Base-by-base conservation (phyloP, 2,113 vertebrate species). In the Zosterops hypoxanthus region DNA sequence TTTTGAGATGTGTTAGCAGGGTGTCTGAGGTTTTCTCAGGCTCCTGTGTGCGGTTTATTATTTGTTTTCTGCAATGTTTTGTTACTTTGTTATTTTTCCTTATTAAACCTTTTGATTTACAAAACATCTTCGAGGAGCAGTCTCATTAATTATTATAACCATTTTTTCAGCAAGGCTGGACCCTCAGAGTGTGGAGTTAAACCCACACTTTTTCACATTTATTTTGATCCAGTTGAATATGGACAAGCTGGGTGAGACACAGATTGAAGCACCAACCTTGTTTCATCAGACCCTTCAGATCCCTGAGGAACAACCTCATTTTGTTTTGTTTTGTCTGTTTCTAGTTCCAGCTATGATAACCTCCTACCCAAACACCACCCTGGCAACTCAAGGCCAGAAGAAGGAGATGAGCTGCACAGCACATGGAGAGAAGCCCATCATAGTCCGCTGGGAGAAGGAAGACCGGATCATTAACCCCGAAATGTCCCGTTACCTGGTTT, bases 331-430 rank as follows among this genome's bases (percentile, higher is more conserved):
- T 83, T 96, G 56, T 93, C 26, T 88, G 16, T 9, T 96, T 97
- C 92, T 44, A 99, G 99, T 99, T 96, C 99, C 99, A n/a, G 99
- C 99, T 9, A 99, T 99, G 99, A 99, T 99, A 96, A 99, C 99
- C 2, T 99, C 99, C 44, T 99, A 99, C 90, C 99, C 99, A 25
- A 99, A 99, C 96, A 99, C 99, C 60, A 99, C 99, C 14, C 97
- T 99, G 97, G 99, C 99, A 75, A 99, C 99, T 0, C 99, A 99
- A 97, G 99, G 99, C 11, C 99, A 99, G 49, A 99, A 99, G 98
- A 99, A 99, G 85, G 99, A 98, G 89, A 99, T 99, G 99, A 99
- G 99, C 96, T 99, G 99, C 95, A 99, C 98, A 0, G 99, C 99
- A 14, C 99, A 99, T 0, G 99, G 99, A 3, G 99, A 99, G 97